Evolutionary conservation across 1,140 invertebrate genomes (phyloP).

Genomic region (Plutomurus gul): DNA sequence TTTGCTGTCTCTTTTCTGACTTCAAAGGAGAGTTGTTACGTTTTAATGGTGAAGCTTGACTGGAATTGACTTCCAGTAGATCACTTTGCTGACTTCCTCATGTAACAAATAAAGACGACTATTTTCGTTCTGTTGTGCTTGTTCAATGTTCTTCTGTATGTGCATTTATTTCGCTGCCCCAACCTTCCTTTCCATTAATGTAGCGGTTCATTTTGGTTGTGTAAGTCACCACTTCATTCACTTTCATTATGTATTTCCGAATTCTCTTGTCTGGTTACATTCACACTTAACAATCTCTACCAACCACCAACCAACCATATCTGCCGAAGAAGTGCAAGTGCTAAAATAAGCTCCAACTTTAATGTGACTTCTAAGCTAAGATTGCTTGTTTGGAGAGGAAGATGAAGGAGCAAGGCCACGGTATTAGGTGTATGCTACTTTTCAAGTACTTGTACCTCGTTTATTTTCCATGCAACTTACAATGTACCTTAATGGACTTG

Average conservation of each 20-base stretch:
- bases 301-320: not conserved
- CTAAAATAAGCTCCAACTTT: not conserved
- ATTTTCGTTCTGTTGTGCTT: not conserved
- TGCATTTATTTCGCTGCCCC: too few species aligned
- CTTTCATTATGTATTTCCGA: not conserved
- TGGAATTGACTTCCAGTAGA: too few species aligned
- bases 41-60: too few species aligned
- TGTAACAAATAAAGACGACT: too few species aligned
- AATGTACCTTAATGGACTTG: not conserved
- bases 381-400: not conserved
- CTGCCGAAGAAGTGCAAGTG: not conserved
- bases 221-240: constrained; percentile 34
- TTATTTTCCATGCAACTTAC: not conserved
- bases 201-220: not conserved
- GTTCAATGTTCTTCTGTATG: not conserved
- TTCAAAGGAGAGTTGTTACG: too few species aligned
- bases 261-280: not conserved
- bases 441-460: not conserved
- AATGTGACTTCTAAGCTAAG: not conserved
- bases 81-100: too few species aligned
- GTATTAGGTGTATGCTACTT: too few species aligned
- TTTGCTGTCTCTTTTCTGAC: too few species aligned
- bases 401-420: not conserved
- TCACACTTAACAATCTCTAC: constrained; percentile 10
- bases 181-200: not conserved